phyloP scores from a whole-genome alignment of 2,797 vertebrate genomes.

The Allobates femoralis region DNA sequence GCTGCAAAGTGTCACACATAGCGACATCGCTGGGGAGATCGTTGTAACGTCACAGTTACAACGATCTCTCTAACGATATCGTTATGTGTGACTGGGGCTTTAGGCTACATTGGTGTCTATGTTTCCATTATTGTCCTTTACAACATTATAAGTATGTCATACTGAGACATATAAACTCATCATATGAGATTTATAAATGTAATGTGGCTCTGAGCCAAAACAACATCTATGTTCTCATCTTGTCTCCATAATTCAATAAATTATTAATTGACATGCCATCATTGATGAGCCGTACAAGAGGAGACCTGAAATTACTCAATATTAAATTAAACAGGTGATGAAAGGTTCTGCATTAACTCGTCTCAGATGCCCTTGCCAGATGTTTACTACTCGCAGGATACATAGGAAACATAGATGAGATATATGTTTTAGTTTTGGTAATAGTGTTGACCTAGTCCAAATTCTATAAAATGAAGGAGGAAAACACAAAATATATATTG shows the following conservation, averaged over 20 bases:
- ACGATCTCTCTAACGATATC: too few species aligned
- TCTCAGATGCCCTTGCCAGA: neutral
- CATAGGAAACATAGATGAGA: neutral
- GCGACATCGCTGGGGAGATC: too few species aligned
- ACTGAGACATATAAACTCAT: neutral
- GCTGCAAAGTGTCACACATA: too few species aligned
- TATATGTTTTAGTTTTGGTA: neutral
- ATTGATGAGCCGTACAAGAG: conserved; percentile 17
- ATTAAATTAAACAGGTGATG: conserved; percentile 21
- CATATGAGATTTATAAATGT: conserved; percentile 10
- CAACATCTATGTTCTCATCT: neutral
- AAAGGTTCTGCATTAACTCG: neutral
- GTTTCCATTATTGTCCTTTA: neutral
- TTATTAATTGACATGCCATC: conserved; percentile 10
- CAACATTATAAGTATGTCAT: neutral
- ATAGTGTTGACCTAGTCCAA: neutral
- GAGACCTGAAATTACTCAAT: conserved; percentile 16
- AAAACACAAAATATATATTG: neutral
- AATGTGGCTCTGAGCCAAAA: neutral
- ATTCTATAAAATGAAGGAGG: neutral
- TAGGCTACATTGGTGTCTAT: neutral
- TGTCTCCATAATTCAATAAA: neutral
- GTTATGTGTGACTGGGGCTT: neutral
- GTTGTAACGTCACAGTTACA: too few species aligned
- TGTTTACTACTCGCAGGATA: conserved; percentile 3